Evolutionary conservation across 1,140 invertebrate species (phyloP), one percentile per base, ranked within the genome.

Genomic region (Heliothis subflexa): DNA sequence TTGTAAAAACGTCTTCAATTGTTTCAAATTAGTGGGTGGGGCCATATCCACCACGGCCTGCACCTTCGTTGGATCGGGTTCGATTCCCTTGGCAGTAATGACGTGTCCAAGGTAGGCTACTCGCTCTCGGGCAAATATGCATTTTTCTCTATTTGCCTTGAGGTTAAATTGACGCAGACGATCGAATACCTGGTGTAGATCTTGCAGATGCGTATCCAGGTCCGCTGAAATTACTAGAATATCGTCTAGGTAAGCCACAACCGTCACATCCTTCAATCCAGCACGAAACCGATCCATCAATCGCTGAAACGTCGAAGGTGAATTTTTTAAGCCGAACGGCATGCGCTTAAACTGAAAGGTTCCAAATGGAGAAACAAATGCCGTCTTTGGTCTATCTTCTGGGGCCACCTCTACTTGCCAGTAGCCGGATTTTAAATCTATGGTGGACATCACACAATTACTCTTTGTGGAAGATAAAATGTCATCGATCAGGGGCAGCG

Each of bases 401-500:
- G 50, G 33, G 3, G 40, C 52, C 11, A 79, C 72, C 13, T 49
- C 18, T 2, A 52, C 59, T 14, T 80, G 78, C 71, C 72, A 80
- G 18, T 80, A 80, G 4, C 78, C 78, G 0, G 72, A 16, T 13
- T 45, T 52, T 21, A 75, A 61, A 45, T 80, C 78, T 2, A 80
- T 68, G 3, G 72, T 66, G 13, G 68, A 73, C 62, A 80, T 75
- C 21, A 75, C 71, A 28, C 71, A 72, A 52, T 74, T 54, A 0
- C 47, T 13, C n/a, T 59, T 75, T 5, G 54, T 50, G 2, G 52
- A 54, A 18, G 5, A 54, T 18, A 54, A 7, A 16, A 54, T 54
- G n/a, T 25, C 21, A 40, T 95, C 91, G 3, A 96, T 95, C 9
- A 90, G 83, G 1, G 95, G 95, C 3, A 96, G 77, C 0, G 95